Base-by-base conservation (phyloP, 2,113 vertebrate genomes). In the Rhadina sibilatrix region DNA sequence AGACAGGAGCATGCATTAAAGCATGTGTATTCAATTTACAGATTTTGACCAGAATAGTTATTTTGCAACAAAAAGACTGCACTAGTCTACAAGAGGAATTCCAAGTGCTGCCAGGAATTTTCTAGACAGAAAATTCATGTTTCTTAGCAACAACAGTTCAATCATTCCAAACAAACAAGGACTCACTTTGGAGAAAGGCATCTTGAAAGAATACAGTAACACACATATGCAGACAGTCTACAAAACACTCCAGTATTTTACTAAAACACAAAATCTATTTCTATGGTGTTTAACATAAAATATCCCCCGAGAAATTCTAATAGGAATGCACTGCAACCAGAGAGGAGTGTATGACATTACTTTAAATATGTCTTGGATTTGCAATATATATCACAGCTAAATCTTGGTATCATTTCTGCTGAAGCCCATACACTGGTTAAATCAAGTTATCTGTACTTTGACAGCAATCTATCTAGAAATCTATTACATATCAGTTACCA, bases 101-200 rank as follows among this genome's bases (percentile, higher is more conserved):
- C 5, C 25, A 91, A 87, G 92, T 61, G 42, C 52, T 15, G 23
- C 30, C 76, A 66, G 64, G 82, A 66, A 68, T 87, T 74, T 87
- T 87, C 61, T 61, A 64, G 38, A 74, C 63, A 80, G 52, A 79
- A 92, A 69, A 66, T 46, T 59, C 33, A 56, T 24, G 81, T 83
- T 83, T 75, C 93, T 91, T 83, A 92, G 90, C 83, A 96, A 95
- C 75, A 91, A 50, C 1, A 53, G 52, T 52, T 56, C 18, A 54
- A 60, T 84, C 24, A 38, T 40, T 63, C 64, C 76, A 87, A 91
- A 92, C 38, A 87, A 92, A 76, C 40, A 89, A 61, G 40, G 92
- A 49, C 10, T 81, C 13, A 16, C 63, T 76, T 9, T 38, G 11
- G 57, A 93, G n/a, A 92, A 87, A 64, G 65, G n/a, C 38, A 64